These are phyloP conservation scores for Drosophila dunni DNA, from an alignment of 1,140 invertebrate species.

Conservation along the genomic window DNA sequence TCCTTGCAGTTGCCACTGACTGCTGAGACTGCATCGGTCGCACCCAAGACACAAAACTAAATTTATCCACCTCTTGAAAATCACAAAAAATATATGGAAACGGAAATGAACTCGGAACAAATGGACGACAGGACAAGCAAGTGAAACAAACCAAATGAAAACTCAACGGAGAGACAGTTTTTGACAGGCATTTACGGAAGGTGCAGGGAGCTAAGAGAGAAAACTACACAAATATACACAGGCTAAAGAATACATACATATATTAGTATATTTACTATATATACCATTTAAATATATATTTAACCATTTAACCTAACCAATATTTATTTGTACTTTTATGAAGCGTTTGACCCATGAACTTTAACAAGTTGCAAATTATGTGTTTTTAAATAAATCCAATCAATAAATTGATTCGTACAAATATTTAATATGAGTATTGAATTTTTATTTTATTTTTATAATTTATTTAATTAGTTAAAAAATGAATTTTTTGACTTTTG, in stretches of 20 bases:
- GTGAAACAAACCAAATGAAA: conserved; percentile 30
- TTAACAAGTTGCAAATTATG: conserved; percentile 11
- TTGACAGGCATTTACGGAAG: conserved; percentile 52
- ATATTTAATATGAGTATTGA: not conserved
- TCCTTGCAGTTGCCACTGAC: conserved; percentile 7
- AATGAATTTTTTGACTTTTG: too few relatives aligned
- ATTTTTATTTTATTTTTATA: conserved; percentile 6
- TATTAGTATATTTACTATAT: conserved; percentile 39
- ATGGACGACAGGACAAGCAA: conserved; percentile 30
- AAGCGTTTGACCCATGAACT: conserved; percentile 32
- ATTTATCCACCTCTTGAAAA: not conserved
- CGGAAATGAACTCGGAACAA: conserved; percentile 37
- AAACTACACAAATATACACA: conserved; percentile 21
- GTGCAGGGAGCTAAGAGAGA: conserved; percentile 22
- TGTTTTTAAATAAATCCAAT: not conserved
- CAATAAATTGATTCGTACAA: not conserved
- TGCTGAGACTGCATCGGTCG: conserved; percentile 46
- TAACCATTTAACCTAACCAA: conserved; percentile 36
- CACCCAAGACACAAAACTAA: conserved; percentile 67
- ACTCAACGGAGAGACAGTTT: conserved; percentile 42
- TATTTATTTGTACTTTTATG: conserved; percentile 1
- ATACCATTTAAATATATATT: conserved; percentile 42
- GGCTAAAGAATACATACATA: conserved; percentile 63
- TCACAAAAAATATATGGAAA: not conserved
- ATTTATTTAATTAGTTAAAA: not conserved